Evolutionary conservation across 2,797 vertebrate genomes (phyloP).

Genomic region (Dromococcyx pavoninus): DNA sequence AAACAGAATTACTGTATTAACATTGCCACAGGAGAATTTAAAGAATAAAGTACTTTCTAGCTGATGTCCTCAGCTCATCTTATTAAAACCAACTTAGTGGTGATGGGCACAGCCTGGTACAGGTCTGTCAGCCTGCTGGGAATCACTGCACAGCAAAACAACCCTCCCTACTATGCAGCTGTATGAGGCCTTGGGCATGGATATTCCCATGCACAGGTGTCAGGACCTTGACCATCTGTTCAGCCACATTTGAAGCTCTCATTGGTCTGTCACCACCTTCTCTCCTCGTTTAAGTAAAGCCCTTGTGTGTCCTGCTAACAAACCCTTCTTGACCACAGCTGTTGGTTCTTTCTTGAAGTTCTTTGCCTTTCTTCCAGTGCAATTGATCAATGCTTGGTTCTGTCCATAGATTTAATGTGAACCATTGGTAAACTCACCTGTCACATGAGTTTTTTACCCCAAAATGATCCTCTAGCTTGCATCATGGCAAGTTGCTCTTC

Average conservation of each 20-base stretch:
- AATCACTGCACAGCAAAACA: background rate
- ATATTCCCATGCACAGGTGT: background rate
- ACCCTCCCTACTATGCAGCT: background rate
- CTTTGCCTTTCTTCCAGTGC: background rate
- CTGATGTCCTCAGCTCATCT: background rate
- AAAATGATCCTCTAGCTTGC: background rate
- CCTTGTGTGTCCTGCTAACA: background rate
- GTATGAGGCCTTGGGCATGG: rapidly evolving
- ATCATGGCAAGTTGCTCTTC: background rate
- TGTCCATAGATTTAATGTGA: background rate
- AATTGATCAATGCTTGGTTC: background rate
- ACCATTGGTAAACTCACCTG: background rate
- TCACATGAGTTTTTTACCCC: background rate
- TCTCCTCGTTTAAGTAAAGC: background rate
- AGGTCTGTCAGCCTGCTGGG: background rate
- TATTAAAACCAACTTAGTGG: background rate
- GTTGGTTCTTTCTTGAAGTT: background rate
- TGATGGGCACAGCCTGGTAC: background rate
- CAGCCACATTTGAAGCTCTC: background rate
- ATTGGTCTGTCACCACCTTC: background rate
- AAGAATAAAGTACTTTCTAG: background rate
- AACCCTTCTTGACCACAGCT: background rate
- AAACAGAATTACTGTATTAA: slow-evolving; percentile 5
- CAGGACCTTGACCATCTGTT: background rate
- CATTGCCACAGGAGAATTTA: background rate